Evolutionary conservation across 2,888 invertebrate species (phyloP), one percentile per base, ranked within the genome.

Genomic region (Achlya flavicornis): DNA sequence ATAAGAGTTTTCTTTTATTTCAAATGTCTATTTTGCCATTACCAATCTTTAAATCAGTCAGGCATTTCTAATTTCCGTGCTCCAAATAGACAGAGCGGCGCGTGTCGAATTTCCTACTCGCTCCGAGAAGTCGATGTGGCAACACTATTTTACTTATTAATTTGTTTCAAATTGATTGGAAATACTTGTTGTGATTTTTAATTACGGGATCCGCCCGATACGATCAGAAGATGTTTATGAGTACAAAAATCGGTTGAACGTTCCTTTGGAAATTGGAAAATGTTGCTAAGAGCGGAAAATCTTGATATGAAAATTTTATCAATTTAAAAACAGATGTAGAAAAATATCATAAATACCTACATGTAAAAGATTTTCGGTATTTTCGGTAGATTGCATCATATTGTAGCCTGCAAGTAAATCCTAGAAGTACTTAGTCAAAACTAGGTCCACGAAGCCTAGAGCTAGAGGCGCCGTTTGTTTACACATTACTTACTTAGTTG

Each of bases 51-150:
- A 16, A 53, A 53, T 53, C 53, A 53, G 16, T 19, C 53, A 7
- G 19, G 19, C 19, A 19, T 53, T 53, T 53, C 53, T 53, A 53
- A 53, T 53, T 53, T 53, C 53, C 53, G 16, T 53, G 53, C 19
- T 53, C n/a, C n/a, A 53, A 53, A 53, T 53, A 53, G 53, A 53
- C 19, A 53, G 16, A 19, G 53, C 53, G 53, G 8, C 53, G 16
- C 53, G 53, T 53, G 53, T 53, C 53, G 53, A 53, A 53, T 53
- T 53, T n/a, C 53, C 53, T 53, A 4, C 53, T 53, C 53, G 53
- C 53, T 53, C 19, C 53, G 53, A 53, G 53, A 53, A 19, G 3
- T 53, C 53, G 19, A 19, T 53, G 53, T 53, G 53, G 53, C 7
- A 53, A 53, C 53, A 53, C 53, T 19, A 53, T 53, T 26, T 53